Conservation (phyloP, 2,113 vertebrate genomes). For the Pituophis catenifer region DNA sequence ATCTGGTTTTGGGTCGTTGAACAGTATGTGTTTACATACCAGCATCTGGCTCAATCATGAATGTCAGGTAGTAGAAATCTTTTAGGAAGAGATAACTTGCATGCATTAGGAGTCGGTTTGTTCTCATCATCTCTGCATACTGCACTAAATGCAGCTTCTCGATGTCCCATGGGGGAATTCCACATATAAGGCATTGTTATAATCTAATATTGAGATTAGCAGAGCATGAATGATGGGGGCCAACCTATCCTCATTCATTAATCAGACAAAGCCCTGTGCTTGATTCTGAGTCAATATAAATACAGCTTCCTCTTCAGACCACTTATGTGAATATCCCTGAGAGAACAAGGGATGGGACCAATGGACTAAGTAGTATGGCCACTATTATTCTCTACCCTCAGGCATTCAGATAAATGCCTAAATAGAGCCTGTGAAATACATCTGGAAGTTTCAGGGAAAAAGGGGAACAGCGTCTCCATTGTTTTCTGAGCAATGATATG, state of each 20-base stretch:
- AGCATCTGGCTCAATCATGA: not conserved
- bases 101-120: not conserved
- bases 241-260: not conserved
- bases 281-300: not conserved
- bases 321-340: not conserved
- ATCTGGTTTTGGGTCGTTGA: not conserved
- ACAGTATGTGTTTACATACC: not conserved
- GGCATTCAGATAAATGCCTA: not conserved
- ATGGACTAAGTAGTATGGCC: not conserved
- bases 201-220: not conserved
- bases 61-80: not conserved
- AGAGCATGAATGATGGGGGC: not conserved
- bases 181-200: not conserved
- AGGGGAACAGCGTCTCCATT: not conserved
- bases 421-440: not conserved
- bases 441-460: not conserved
- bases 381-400: not conserved
- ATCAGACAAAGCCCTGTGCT: not conserved
- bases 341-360: not conserved
- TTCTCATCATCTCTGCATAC: not conserved
- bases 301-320: not conserved
- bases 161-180: not conserved
- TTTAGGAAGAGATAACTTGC: not conserved
- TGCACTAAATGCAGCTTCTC: not conserved
- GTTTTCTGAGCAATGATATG: not conserved